Evolutionary conservation across 1,140 invertebrate genomes (phyloP), one percentile per base, ranked within the genome.

Genomic region (Pseudomyrmex concolor): DNA sequence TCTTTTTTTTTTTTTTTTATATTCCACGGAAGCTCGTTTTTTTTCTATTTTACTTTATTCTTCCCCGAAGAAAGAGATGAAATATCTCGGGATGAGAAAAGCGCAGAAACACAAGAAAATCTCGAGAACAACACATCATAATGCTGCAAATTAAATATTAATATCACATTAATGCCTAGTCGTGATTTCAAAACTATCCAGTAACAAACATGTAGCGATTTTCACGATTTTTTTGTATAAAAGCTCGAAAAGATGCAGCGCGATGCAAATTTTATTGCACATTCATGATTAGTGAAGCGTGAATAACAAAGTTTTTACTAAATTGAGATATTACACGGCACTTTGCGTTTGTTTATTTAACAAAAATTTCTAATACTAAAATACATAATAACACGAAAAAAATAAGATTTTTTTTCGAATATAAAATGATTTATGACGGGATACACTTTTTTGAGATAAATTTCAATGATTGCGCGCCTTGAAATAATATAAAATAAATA

Each of bases 1-100:
- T 34, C 34, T 34, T 34, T 81, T 22, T 74, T 83, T 76, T 25
- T n/a, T 62, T 81, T 50, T 74, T 83, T 76, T 81, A 76, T 71
- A 22, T 1, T 63, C 17, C 7, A 10, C 50, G n/a, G 50, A 83
- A 84, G 71, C 51, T 34, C 50, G 45, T 45, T 15, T 55, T 5
- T 8, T 7, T 15, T 13, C 7, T 34, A 34, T 67, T 67, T 67
- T 55, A 67, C 67, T 45, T 45, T 12, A 55, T 45, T 55, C n/a
- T 48, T 13, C 12, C 43, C 17, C 13, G 43, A 25, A n/a, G 51
- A 45, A 71, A 60, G 59, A 22, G 25, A 68, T 34, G n/a, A 34
- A 22, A 12, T 43, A 25, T 9, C 73, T 43, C 4, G 2, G 2
- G 2, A 15, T 15, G 22, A 15, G 54, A 60, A 50, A 71, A 80